phyloP scores from a whole-genome alignment of 2,113 vertebrate species.

The Leptosomus discolor region DNA sequence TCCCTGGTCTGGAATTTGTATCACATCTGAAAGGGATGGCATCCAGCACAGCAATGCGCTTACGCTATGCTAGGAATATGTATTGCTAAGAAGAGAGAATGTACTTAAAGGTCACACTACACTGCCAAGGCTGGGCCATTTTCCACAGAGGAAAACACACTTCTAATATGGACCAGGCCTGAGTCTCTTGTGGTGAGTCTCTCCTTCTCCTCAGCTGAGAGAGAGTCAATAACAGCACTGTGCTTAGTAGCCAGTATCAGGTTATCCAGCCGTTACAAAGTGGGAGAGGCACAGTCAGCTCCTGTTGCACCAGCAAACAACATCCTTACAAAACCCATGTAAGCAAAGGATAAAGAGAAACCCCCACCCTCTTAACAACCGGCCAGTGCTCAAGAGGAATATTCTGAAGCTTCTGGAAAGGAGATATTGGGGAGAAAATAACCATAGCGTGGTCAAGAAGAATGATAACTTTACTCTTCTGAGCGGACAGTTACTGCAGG shows the following conservation, averaged over 20 bases:
- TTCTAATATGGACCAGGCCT: neutral
- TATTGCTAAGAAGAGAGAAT: neutral
- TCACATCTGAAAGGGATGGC: neutral
- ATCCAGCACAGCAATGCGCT: neutral
- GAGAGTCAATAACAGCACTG: neutral
- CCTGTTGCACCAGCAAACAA: neutral
- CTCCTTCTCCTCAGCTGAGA: neutral
- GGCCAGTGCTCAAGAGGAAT: neutral
- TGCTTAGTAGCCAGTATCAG: neutral
- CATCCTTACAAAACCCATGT: neutral
- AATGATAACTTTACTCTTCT: neutral
- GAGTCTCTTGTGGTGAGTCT: neutral
- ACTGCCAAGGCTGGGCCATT: neutral
- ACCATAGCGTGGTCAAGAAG: neutral
- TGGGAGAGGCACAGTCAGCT: neutral
- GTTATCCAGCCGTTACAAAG: neutral
- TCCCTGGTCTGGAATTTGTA: neutral
- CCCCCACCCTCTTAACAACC: neutral
- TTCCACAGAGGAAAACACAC: neutral
- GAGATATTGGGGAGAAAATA: neutral
- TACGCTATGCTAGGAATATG: neutral
- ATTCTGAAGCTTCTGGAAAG: neutral
- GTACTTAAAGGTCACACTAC: neutral
- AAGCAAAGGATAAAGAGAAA: neutral
- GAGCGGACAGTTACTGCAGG: neutral